Base-by-base conservation (phyloP, 1,140 invertebrate species). In the Kradibia gibbosae region DNA sequence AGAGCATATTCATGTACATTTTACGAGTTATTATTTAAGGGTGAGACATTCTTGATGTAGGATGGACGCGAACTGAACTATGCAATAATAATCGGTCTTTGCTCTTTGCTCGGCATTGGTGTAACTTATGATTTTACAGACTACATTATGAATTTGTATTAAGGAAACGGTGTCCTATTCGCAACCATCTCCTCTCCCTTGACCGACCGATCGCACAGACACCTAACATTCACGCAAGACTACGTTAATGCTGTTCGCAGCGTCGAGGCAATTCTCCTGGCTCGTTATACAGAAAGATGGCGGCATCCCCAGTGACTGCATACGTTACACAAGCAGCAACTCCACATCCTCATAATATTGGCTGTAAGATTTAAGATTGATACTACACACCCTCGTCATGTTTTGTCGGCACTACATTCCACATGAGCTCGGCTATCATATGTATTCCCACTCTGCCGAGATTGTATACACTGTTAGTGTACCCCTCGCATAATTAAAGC, bases 71-170 rank as follows among this genome's bases (percentile, higher is more conserved):
- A 65, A 65, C 31, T 10, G 17, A 34, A 62, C 13, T n/a, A 36
- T 36, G 60, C 60, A 65, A 65, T 65, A 34, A 36, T 20, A 57
- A 8, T 25, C 22, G 25, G 25, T 5, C 7, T 1, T 28, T 25
- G 50, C 25, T 57, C 5, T 25, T 15, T 57, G 25, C 28, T 57
- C 22, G 3, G 22, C 50, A 28, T 65, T 36, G 31, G 36, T 65
- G 31, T 34, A 1, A 65, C 31, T 65, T 17, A 10, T 65, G 60
- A 65, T 65, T 36, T 36, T 4, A 65, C 13, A 65, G 57, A n/a
- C 31, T 17, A 36, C 3, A 17, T 65, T 65, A 36, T 65, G 28
- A 65, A 65, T 65, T 65, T 65, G 60, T 65, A 65, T 65, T 65
- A 65, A 65, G 31, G 11, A 31, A 20, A 11, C 22, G n/a, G 50